Base-by-base conservation (phyloP, 2,113 vertebrate species). In the Aythya baeri region DNA sequence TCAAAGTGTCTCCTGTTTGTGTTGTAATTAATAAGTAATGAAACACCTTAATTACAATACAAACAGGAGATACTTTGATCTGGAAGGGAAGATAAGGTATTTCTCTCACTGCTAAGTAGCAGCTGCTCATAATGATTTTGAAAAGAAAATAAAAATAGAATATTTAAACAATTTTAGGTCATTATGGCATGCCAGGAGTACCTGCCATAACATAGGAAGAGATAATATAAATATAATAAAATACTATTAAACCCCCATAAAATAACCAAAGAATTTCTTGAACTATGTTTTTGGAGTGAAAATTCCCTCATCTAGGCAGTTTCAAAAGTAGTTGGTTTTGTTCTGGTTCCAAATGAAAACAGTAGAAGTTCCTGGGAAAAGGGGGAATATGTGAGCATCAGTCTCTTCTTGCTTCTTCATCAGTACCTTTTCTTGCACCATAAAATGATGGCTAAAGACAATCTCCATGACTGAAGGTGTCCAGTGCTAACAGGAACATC, bases 21-120 rank as follows among this genome's bases (percentile, higher is more conserved):
- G 78, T 70, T 83, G 92, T 91, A 95, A 95, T 96, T 95, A 95
- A 94, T 94, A 83, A 27, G 61, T 93, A 95, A 96, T 66, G 88
- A 95, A 96, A 86, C 83, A 55, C 85, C 78, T 75, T 94, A 97
- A 97, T 97, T 94, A 96, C 86, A 71, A 36, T 13, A 77, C 70
- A 92, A 93, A 59, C 83, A 80, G 95, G 67, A 93, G 95, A 59
- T 17, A 27, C 95, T 94, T 95, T 91, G 92, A 93, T 95, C 95
- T 93, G 11, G 68, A 27, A 88, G 74, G 79, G 79, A 38, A 91
- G 75, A 80, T 83, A 58, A 95, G 76, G 72, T 62, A 32, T 87
- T 95, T 81, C 74, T n/a, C 74, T 95, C 61, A 21, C 59, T 81
- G 70, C n/a, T 90, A 9, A 38, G 90, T 9, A 61, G 82, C 92